Conservation (phyloP, 2,888 invertebrate genomes). For the Drosophila cyrtoloma region DNA sequence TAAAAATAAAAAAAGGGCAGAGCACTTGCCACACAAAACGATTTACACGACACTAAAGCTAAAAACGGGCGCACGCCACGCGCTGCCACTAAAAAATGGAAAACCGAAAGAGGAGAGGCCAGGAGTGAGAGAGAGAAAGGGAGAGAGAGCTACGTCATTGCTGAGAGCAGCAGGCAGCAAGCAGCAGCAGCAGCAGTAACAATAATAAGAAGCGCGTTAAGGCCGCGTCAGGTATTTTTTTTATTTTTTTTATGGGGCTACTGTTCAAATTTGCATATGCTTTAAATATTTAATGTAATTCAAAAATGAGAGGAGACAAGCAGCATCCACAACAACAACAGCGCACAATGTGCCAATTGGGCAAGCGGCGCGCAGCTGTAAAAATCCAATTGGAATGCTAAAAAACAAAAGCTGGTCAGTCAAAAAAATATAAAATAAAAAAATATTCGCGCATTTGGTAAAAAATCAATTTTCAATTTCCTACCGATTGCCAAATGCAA, state of each 20-base stretch:
- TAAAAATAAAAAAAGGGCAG: constrained; percentile 52
- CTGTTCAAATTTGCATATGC: constrained; percentile 80
- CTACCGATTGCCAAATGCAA: constrained; percentile 70
- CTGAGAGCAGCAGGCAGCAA: constrained; percentile 36
- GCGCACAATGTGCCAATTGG: constrained; percentile 67
- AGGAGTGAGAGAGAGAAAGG: constrained; percentile 21
- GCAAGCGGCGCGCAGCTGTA: constrained; percentile 46
- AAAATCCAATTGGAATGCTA: constrained; percentile 56
- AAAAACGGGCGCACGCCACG: constrained; percentile 58
- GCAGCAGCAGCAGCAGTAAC: constrained; percentile 34
- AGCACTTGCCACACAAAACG: constrained; percentile 74
- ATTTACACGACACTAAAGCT: constrained; percentile 77
- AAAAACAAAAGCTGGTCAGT: constrained; percentile 42
- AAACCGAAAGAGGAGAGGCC: constrained; percentile 11
- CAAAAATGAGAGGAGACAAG: constrained; percentile 68
- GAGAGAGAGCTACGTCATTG: constrained; percentile 51
- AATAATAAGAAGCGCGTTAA: constrained; percentile 58
- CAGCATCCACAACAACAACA: constrained; percentile 30
- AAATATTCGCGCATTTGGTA: constrained; percentile 70
- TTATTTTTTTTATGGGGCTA: constrained; percentile 69
- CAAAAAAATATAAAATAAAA: constrained; percentile 33
- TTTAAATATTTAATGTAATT: constrained; percentile 81
- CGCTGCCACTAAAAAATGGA: constrained; percentile 27
- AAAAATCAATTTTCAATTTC: constrained; percentile 64
- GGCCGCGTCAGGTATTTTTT: constrained; percentile 62